Percentiles rank a stretch among this genome's conserved stretches.
These are phyloP conservation scores for Dipodomys stephensi DNA, from an alignment of 2,113 vertebrate species.

Conservation along the genomic window DNA sequence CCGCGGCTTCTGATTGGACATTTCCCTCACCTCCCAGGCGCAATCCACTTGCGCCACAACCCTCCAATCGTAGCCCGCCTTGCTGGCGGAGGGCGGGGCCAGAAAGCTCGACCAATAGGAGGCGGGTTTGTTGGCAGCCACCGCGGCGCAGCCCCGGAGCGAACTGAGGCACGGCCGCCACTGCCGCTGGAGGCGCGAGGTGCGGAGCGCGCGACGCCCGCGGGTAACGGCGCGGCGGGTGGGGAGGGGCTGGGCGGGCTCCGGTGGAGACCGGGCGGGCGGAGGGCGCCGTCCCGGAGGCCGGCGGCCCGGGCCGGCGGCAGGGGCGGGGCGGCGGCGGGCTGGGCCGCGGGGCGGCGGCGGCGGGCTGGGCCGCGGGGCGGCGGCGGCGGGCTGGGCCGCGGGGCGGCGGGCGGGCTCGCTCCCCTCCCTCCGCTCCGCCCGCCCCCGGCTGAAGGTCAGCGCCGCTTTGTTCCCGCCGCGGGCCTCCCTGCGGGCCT, in stretches of 20 bases:
- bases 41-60: slow-evolving; percentile 66
- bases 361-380: background rate
- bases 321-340: too few relatives aligned
- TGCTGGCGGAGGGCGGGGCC: slow-evolving; percentile 42
- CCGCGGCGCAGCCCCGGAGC: slow-evolving; percentile 77
- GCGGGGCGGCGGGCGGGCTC: background rate
- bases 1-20: slow-evolving; percentile 73
- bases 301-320: background rate
- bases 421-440: background rate
- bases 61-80: slow-evolving; percentile 69
- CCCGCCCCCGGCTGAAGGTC: slow-evolving; percentile 59
- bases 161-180: background rate
- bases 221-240: slow-evolving; percentile 41
- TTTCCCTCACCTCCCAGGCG: slow-evolving; percentile 43
- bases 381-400: background rate
- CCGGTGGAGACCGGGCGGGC: too few relatives aligned
- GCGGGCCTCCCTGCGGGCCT: background rate
- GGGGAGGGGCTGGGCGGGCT: background rate
- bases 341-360: too few relatives aligned
- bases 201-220: background rate
- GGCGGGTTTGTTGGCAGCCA: slow-evolving; percentile 74
- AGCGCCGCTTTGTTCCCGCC: slow-evolving; percentile 58
- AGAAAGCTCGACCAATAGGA: slow-evolving; percentile 70
- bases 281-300: background rate
- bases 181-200: slow-evolving; percentile 59